Percentiles rank a stretch among this genome's conserved stretches.
These are phyloP conservation scores for Pelobates fuscus DNA, from an alignment of 2,113 vertebrate species.

Conservation along the genomic window DNA sequence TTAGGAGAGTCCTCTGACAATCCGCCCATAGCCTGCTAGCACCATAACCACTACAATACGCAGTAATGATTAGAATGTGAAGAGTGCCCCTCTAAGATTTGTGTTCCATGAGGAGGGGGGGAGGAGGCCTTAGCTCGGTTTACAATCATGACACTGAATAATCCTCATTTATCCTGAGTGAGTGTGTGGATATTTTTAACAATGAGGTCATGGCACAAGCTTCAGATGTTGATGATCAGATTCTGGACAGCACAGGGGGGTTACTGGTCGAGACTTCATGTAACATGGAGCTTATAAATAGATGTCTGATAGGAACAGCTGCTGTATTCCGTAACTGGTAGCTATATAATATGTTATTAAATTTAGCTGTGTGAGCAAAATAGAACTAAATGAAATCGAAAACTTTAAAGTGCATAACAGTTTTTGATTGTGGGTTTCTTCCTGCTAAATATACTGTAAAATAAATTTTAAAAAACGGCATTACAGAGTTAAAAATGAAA, in stretches of 20 bases:
- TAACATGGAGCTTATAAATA: conserved; percentile 53
- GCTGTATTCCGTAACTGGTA: conserved; percentile 53
- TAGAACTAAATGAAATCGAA: conserved; percentile 29
- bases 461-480: too few species aligned
- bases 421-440: too few species aligned
- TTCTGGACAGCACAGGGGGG: conserved; percentile 62
- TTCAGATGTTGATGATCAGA: conserved; percentile 17
- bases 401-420: conserved; percentile 3
- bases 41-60: too few species aligned
- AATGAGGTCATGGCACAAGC: conserved; percentile 66
- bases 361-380: conserved; percentile 31
- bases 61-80: too few species aligned
- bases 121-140: not conserved
- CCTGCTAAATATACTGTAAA: too few species aligned
- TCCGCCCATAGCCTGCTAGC: too few species aligned
- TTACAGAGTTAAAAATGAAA: too few species aligned
- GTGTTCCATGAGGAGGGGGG: too few species aligned
- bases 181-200: conserved; percentile 76
- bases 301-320: conserved; percentile 53
- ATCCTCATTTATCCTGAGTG: conserved; percentile 66
- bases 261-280: conserved; percentile 58
- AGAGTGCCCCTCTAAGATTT: too few species aligned
- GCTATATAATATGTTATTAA: conserved; percentile 48
- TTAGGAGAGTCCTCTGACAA: too few species aligned
- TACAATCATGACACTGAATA: conserved; percentile 60